Base-by-base conservation (phyloP, 1,140 invertebrate species). In the Hydropsyche tenuis region DNA sequence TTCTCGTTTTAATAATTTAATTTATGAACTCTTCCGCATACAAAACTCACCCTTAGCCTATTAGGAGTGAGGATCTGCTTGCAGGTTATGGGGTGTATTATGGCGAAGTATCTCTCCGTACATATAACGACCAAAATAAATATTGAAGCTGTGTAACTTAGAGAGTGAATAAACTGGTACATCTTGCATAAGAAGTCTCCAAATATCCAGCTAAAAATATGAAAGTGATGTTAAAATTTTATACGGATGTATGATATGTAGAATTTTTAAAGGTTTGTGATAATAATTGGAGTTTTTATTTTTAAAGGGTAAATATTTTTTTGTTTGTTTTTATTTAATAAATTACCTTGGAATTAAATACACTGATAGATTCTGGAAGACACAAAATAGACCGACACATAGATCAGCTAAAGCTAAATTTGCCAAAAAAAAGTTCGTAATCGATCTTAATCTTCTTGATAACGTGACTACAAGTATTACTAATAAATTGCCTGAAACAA, bases 391-490 rank as follows among this genome's bases (percentile, higher is more conserved):
- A 12, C 92, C 93, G 0, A 95, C 94, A 76, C 92, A 93, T 45
- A 95, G 88, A 81, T 95, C 93, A 4, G 93, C 93, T 14, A 94
- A 88, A 0, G 93, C 93, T 60, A 95, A 83, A 81, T 95, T 95
- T 0, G 91, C 92, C 72, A 95, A 81, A 80, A 94, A 94, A 81
- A 95, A 94, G 79, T 95, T 95, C 4, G 94, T 95, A 45, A 93
- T 92, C 37, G 91, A 93, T 27, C 92, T 87, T 77, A 95, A 86
- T 43, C 91, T 86, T 64, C 92, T 85, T 53, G 93, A 93, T 20
- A 93, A 81, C 1, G 90, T 90, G 66, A 95, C 92, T 65, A 94
- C 93, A 23, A 93, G 81, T 73, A 95, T 94, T 45, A 95, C 93
- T 72, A 94, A 85, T 0, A 94, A 82, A 79, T 95, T 95, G 22